These are phyloP conservation scores for Cerceris rybyensis DNA, from an alignment of 2,888 invertebrate species.

Conservation along the genomic window DNA sequence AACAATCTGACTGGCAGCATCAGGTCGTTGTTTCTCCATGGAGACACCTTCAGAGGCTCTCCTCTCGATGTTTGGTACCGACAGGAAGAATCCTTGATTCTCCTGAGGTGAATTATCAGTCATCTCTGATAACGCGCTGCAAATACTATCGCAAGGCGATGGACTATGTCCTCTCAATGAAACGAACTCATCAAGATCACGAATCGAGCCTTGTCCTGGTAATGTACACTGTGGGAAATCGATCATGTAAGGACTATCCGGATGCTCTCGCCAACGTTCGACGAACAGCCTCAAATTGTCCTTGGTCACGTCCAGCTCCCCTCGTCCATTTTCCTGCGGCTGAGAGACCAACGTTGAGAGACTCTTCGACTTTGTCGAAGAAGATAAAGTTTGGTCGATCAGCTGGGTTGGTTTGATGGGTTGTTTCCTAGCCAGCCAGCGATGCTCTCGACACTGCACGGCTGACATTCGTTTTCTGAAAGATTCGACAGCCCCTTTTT, in stretches of 20 bases:
- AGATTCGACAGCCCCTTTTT: slow-evolving; percentile 75
- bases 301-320: slow-evolving; percentile 89
- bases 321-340: slow-evolving; percentile 66
- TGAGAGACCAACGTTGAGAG: slow-evolving; percentile 33
- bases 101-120: slow-evolving; percentile 37
- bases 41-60: slow-evolving; percentile 90
- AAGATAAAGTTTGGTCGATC: neutral
- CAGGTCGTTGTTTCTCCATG: slow-evolving; percentile 56
- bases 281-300: slow-evolving; percentile 93
- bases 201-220: neutral
- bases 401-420: slow-evolving; percentile 56
- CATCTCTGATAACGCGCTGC: slow-evolving; percentile 83
- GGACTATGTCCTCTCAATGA: slow-evolving; percentile 88
- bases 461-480: slow-evolving; percentile 93
- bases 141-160: slow-evolving; percentile 90
- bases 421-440: slow-evolving; percentile 89
- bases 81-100: slow-evolving; percentile 29
- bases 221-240: slow-evolving; percentile 79
- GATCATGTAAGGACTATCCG: slow-evolving; percentile 92
- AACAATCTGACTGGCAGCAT: slow-evolving; percentile 78
- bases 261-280: slow-evolving; percentile 94
- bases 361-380: neutral
- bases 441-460: slow-evolving; percentile 91
- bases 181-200: slow-evolving; percentile 50
- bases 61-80: slow-evolving; percentile 82